These are phyloP conservation scores for Actinia equina DNA, from an alignment of 64 coral and sea anemone species.

Conservation along the genomic window DNA sequence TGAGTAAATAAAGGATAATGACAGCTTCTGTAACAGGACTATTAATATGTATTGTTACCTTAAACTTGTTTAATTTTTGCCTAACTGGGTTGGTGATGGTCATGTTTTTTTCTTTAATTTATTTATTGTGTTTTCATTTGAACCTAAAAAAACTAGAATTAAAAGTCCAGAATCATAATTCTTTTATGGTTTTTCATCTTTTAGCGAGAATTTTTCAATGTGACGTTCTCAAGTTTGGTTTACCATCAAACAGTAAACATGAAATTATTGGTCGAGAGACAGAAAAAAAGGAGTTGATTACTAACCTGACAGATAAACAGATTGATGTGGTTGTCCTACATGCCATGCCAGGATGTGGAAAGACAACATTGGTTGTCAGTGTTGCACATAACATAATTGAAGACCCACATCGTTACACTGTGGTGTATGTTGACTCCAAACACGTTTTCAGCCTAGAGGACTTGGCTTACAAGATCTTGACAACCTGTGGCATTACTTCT, in stretches of 20 bases:
- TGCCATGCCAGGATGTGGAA: not conserved
- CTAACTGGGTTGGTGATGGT: too few species aligned
- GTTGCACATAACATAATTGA: not conserved
- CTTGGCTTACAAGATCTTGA: slow-evolving; percentile 12
- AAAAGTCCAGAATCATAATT: too few species aligned
- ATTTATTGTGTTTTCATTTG: too few species aligned
- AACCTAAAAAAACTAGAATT: too few species aligned
- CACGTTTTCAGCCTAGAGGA: not conserved
- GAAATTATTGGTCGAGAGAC: not conserved
- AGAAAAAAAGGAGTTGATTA: not conserved
- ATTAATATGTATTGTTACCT: too few species aligned
- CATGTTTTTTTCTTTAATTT: too few species aligned
- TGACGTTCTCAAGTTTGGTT: not conserved
- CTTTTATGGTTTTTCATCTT: not conserved
- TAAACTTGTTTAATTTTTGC: too few species aligned
- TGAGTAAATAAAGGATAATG: too few species aligned
- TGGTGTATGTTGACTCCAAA: slow-evolving; percentile 1
- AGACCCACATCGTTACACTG: not conserved
- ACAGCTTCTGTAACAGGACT: too few species aligned
- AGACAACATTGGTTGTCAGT: not conserved
- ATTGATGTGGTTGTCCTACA: not conserved
- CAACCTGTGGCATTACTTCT: not conserved
- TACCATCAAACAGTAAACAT: not conserved
- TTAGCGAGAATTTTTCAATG: not conserved
- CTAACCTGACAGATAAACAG: not conserved